Conservation (phyloP, 2,888 invertebrate genomes). For the Oscheius sp. region DNA sequence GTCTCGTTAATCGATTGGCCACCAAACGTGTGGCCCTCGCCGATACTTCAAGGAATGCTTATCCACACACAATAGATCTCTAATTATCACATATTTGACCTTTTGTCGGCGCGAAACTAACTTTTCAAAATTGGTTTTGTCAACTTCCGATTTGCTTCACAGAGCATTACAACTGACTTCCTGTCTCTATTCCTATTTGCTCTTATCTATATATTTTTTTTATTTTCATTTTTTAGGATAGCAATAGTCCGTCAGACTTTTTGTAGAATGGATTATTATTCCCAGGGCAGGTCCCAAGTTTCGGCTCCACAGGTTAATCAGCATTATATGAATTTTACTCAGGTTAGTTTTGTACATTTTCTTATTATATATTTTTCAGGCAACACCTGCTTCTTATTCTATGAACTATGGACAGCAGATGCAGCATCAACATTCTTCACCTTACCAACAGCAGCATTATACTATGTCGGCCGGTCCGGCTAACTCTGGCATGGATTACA, state of each 20-base stretch:
- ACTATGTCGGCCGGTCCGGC: constrained; percentile 9
- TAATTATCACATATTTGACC: constrained; percentile 14
- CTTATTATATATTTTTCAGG: constrained; percentile 3
- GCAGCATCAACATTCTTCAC: constrained; percentile 7
- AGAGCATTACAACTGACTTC: too few relatives aligned
- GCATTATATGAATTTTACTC: constrained; percentile 17
- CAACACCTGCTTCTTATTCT: not conserved
- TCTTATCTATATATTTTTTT: not conserved
- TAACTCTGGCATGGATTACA: constrained; percentile 13
- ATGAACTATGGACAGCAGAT: constrained; percentile 27
- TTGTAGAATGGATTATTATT: constrained; percentile 26
- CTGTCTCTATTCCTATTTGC: not conserved
- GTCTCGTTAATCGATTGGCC: constrained; percentile 26
- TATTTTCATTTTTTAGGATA: not conserved
- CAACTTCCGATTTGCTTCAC: not conserved
- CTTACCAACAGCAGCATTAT: constrained; percentile 19
- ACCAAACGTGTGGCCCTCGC: constrained; percentile 4
- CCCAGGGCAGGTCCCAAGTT: constrained; percentile 20
- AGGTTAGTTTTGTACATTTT: not conserved
- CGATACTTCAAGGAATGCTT: not conserved
- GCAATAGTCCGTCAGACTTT: not conserved
- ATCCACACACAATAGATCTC: not conserved
- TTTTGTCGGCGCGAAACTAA: not conserved
- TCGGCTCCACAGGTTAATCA: constrained; percentile 19
- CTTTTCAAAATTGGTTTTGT: not conserved